These are phyloP conservation scores for Bradypodion pumilum DNA, from an alignment of 2,797 vertebrate species.

Conservation along the genomic window DNA sequence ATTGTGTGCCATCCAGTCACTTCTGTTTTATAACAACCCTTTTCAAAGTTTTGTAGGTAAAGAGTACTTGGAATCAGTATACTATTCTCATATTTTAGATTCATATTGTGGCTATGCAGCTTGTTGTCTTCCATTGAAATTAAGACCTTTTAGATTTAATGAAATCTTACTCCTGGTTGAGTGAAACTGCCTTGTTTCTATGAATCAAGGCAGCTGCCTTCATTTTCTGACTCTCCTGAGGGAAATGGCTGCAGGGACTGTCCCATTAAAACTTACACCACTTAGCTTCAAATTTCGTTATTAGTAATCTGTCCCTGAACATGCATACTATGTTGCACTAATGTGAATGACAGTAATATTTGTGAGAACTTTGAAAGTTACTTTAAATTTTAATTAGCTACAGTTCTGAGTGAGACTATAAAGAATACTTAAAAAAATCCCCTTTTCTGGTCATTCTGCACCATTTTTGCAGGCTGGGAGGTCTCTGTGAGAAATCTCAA, in stretches of 20 bases:
- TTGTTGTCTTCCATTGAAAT: too few relatives aligned
- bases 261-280: neutral
- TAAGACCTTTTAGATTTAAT: neutral
- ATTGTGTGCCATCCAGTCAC: too few relatives aligned
- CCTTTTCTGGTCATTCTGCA: too few relatives aligned
- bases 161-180: neutral
- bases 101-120: too few relatives aligned
- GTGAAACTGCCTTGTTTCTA: neutral
- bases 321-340: too few relatives aligned
- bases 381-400: neutral
- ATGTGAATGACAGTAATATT: neutral
- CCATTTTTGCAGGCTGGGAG: too few relatives aligned
- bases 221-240: neutral
- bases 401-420: neutral
- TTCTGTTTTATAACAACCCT: too few relatives aligned
- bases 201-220: neutral
- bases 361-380: neutral
- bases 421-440: too few relatives aligned
- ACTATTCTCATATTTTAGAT: too few relatives aligned
- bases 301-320: neutral
- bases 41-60: too few relatives aligned
- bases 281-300: neutral
- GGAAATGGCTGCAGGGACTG: neutral
- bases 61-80: too few relatives aligned
- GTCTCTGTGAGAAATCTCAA: too few relatives aligned